Evolutionary conservation across 2,888 invertebrate genomes (phyloP).

Genomic region (Nematopogon swammerdamellus): DNA sequence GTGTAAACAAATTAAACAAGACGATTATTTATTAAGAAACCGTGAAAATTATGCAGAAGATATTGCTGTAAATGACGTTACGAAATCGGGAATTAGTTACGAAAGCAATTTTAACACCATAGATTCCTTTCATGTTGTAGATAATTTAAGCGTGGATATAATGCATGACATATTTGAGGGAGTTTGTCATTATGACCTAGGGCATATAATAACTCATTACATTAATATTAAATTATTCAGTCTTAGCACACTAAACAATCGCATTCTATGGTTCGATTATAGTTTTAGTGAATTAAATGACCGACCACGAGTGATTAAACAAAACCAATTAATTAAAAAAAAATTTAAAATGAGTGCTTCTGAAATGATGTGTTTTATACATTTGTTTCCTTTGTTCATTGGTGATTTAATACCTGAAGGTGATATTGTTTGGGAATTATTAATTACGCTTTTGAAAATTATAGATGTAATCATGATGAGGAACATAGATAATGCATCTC

Average conservation of each 20-base stretch:
- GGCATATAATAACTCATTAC: not conserved
- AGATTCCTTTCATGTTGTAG: not conserved
- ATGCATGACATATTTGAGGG: not conserved
- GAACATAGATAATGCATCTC: not conserved
- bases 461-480: conserved; percentile 6
- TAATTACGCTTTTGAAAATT: conserved; percentile 5
- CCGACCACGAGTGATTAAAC: not conserved
- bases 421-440: conserved; percentile 5
- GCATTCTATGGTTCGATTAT: not conserved
- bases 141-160: not conserved
- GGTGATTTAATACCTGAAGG: conserved; percentile 6
- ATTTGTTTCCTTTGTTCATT: conserved; percentile 6
- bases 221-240: conserved; percentile 1
- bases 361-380: conserved; percentile 5
- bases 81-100: not conserved
- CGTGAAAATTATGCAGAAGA: not conserved
- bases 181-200: not conserved
- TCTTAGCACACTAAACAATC: conserved; percentile 2
- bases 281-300: not conserved
- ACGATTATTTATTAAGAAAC: not conserved
- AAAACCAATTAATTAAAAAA: conserved; percentile 5
- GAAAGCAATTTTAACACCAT: not conserved
- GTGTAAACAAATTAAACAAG: not conserved
- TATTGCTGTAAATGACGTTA: not conserved
- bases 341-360: conserved; percentile 7